phyloP scores from a whole-genome alignment of 2,888 invertebrate genomes.

The Drosophila ezoana region DNA sequence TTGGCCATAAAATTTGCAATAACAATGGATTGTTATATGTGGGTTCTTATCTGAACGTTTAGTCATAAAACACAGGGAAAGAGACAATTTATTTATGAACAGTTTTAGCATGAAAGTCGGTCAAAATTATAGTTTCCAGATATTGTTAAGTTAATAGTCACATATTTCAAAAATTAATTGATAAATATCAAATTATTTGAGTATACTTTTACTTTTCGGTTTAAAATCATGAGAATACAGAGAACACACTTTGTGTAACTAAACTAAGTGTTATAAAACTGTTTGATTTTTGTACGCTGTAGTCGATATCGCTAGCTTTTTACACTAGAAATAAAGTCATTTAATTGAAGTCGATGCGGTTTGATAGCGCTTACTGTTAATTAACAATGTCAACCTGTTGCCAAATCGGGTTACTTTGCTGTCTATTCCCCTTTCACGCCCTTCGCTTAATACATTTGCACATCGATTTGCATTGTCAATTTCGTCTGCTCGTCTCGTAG shows the following conservation, averaged over 20 bases:
- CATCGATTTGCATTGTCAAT: conserved; percentile 42
- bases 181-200: too few relatives aligned
- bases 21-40: not conserved
- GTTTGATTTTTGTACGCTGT: not conserved
- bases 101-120: too few relatives aligned
- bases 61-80: not conserved
- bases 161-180: too few relatives aligned
- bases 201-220: too few relatives aligned
- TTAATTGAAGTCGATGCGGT: not conserved
- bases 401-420: not conserved
- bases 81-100: not conserved
- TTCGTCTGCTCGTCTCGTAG: conserved; percentile 6
- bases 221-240: too few relatives aligned
- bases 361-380: conserved; percentile 13
- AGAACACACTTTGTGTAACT: too few relatives aligned
- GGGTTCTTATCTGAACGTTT: not conserved
- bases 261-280: not conserved
- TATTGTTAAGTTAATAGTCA: too few relatives aligned
- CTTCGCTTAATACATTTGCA: conserved; percentile 5
- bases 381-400: conserved; percentile 13
- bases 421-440: not conserved
- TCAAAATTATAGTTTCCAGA: too few relatives aligned
- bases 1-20: not conserved
- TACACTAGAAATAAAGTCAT: not conserved
- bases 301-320: conserved; percentile 18